Conservation (phyloP, 1,140 invertebrate genomes). For the Philopotamus ludificatus region DNA sequence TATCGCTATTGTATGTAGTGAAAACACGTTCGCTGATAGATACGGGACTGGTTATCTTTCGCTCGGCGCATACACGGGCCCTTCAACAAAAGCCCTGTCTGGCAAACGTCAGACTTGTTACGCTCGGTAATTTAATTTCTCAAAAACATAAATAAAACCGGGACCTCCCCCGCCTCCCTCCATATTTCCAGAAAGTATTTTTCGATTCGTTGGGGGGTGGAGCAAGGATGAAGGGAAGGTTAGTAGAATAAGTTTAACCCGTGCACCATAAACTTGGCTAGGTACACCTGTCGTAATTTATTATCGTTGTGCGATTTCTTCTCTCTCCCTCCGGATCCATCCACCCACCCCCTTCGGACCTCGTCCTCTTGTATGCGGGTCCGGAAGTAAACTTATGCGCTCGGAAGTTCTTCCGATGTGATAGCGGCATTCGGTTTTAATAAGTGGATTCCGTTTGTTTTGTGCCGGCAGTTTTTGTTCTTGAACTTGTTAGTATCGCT, state of each 20-base stretch:
- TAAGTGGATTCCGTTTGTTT: slow-evolving; percentile 10
- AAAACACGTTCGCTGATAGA: no score
- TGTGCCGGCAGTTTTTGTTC: not conserved
- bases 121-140: slow-evolving; percentile 36
- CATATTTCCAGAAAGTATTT: slow-evolving; percentile 20
- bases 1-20: no score
- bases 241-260: slow-evolving; percentile 41
- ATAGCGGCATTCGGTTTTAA: slow-evolving; percentile 26
- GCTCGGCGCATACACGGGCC: no score
- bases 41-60: no score
- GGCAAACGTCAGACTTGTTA: slow-evolving; percentile 20
- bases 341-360: not conserved
- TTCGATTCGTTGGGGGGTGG: slow-evolving; percentile 29
- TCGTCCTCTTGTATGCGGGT: not conserved
- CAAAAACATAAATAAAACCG: slow-evolving; percentile 39
- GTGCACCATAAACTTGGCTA: slow-evolving; percentile 36
- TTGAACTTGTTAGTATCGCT: no score
- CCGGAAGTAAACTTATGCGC: not conserved
- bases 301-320: slow-evolving; percentile 30
- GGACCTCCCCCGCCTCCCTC: not conserved
- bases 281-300: slow-evolving; percentile 42
- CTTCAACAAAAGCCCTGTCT: no score
- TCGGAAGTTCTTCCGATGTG: not conserved
- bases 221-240: no score
- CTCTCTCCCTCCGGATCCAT: not conserved